phyloP scores from a whole-genome alignment of 2,888 invertebrate genomes.

The Pandemis heparana region DNA sequence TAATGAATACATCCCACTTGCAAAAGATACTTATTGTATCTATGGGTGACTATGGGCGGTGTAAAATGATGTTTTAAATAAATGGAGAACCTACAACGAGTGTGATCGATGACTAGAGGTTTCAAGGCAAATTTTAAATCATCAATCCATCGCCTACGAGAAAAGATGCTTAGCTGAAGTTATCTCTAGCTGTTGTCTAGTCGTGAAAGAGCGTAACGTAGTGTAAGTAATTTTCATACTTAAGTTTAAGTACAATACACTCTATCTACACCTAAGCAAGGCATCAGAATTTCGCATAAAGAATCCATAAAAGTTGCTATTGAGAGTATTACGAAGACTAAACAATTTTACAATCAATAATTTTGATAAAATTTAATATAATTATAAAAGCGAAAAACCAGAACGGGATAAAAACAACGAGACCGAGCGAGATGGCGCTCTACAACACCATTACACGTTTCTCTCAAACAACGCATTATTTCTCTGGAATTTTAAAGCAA shows the following conservation, averaged over 20 bases:
- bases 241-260: constrained; percentile 4
- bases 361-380: not conserved
- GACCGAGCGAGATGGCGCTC: too few species aligned
- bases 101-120: constrained; percentile 49
- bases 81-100: constrained; percentile 53
- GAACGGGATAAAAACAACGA: too few species aligned
- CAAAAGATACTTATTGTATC: constrained; percentile 46
- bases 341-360: not conserved
- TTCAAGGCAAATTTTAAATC: constrained; percentile 41
- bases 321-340: not conserved
- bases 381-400: too few species aligned
- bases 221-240: not conserved
- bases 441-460: too few species aligned
- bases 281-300: not conserved
- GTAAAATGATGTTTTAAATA: constrained; percentile 47
- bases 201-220: not conserved
- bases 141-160: constrained; percentile 37
- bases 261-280: not conserved
- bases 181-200: not conserved
- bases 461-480: too few species aligned
- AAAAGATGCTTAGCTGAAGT: constrained; percentile 4
- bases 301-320: not conserved
- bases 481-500: too few species aligned
- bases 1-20: constrained; percentile 49
- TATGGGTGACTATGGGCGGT: constrained; percentile 44